Conservation (phyloP, 2,888 invertebrate species). For the Amiota communis region DNA sequence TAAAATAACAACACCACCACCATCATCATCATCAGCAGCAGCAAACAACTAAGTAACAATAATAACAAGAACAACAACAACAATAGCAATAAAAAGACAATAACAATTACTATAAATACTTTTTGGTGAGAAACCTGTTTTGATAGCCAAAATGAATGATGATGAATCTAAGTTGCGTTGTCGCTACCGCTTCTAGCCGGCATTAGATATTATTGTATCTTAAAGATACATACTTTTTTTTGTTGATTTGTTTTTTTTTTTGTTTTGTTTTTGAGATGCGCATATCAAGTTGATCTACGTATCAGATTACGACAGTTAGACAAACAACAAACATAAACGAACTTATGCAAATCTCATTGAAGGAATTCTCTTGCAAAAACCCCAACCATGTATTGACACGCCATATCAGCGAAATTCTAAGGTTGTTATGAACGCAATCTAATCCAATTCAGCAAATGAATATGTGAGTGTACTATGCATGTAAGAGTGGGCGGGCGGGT, state of each 20-base stretch:
- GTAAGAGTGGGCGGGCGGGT: background rate
- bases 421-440: background rate
- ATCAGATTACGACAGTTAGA: too few species aligned
- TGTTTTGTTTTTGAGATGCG: background rate
- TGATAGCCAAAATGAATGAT: background rate
- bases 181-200: background rate
- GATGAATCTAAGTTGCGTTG: background rate
- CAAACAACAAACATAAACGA: background rate
- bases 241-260: background rate
- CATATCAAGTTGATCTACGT: too few species aligned
- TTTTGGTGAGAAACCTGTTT: slow-evolving; percentile 9
- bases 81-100: background rate
- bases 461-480: background rate
- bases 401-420: too few species aligned
- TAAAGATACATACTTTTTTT: slow-evolving; percentile 4
- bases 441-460: background rate
- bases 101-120: background rate
- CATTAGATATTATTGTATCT: background rate
- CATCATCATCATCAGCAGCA: background rate
- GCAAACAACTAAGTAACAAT: background rate
- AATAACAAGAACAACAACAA: slow-evolving; percentile 8
- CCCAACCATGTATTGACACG: background rate
- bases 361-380: too few species aligned
- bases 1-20: background rate
- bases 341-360: too few species aligned